These are phyloP conservation scores for Phasia obesa DNA, from an alignment of 2,888 invertebrate genomes.

Conservation along the genomic window DNA sequence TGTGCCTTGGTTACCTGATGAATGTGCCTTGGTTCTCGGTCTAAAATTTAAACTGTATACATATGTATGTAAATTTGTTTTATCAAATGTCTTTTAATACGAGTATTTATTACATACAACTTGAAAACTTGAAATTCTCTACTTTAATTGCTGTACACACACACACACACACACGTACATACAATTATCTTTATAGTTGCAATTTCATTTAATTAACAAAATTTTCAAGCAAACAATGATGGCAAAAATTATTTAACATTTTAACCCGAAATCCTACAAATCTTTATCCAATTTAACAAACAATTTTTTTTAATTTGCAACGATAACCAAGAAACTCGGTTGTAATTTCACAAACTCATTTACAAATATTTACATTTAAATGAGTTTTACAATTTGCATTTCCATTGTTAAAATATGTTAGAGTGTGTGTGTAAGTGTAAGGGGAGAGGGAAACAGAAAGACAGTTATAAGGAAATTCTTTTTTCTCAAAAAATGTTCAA, in stretches of 20 bases:
- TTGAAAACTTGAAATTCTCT: background rate
- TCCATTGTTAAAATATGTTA: conserved; percentile 5
- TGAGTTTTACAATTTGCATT: conserved; percentile 39
- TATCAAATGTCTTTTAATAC: no score
- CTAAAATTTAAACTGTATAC: no score
- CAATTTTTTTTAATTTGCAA: conserved; percentile 56
- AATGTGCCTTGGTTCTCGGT: no score
- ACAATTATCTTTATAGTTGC: background rate
- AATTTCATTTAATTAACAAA: conserved; percentile 55
- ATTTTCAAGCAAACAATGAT: conserved; percentile 43
- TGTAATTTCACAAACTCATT: conserved; percentile 41
- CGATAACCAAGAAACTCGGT: conserved; percentile 47
- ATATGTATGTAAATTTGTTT: no score
- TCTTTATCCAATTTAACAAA: conserved; percentile 58
- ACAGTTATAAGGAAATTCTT: conserved; percentile 36
- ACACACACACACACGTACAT: background rate
- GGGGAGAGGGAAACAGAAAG: background rate
- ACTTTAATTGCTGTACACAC: background rate
- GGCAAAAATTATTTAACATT: conserved; percentile 47
- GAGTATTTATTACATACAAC: background rate
- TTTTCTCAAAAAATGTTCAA: conserved; percentile 57
- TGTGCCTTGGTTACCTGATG: no score
- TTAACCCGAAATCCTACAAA: conserved; percentile 44
- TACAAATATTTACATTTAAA: conserved; percentile 50
- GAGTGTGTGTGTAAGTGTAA: background rate